Base-by-base conservation (phyloP, 1,140 invertebrate genomes). In the Lucilia sericata region DNA sequence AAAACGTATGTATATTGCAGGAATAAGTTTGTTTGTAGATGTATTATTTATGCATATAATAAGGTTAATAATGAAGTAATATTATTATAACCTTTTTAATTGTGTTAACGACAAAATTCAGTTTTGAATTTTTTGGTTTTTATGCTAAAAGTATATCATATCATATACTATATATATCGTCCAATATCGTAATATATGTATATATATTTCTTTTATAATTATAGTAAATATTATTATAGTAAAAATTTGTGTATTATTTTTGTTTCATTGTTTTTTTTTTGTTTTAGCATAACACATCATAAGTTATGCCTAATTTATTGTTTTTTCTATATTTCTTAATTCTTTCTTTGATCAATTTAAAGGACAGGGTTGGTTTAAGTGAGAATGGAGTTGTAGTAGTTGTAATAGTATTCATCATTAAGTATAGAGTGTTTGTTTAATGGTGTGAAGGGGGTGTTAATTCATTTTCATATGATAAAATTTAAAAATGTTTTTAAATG, bases 391-490 rank as follows among this genome's bases (percentile, higher is more conserved):
- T 55, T 55, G 42, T 42, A 42, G 42, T 42, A 42, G 42, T 42
- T 42, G 42, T 42, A 42, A 55, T 55, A 55, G 51, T 55, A 55
- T 55, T 55, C 17, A 55, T 30, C 25, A 30, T 30, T 30, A 30
- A 30, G 25, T 55, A 55, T 55, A 55, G 51, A 55, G 13, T 55
- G 17, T 55, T 55, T 55, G 12, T n/a, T 17, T 55, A 1, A n/a
- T 51, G 8, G 42, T 80, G 76, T 80, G 76, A 42, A 51, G 76
- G 25, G 9, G 47, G 19, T 80, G 76, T 80, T n/a, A 80, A 30
- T 51, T 21, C 2, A 21, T 80, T 51, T 80, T 25, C n/a, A 49
- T 49, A 80, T 80, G 34, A 42, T 80, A 51, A 80, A 80, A 70
- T 70, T 70, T 9, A 49, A 49, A 80, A 19, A 25, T 80, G n/a